Percentiles rank a stretch among this genome's conserved stretches.
Conservation (phyloP, 1,140 invertebrate genomes). For the Zophobas morio region DNA sequence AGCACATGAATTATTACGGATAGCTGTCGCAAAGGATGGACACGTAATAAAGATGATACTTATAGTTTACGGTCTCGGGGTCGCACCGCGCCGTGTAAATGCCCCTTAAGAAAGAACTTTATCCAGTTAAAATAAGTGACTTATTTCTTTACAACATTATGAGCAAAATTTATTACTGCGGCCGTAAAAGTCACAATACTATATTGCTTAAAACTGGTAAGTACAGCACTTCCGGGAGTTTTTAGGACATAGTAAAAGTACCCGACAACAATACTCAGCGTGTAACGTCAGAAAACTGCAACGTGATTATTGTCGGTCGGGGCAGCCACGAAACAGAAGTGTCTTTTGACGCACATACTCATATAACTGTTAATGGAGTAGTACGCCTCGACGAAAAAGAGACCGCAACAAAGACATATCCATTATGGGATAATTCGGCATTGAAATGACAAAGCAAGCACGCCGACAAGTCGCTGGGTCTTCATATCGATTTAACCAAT, state of each 20-base stretch:
- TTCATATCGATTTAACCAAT: slow-evolving; percentile 17
- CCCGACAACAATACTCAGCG: slow-evolving; percentile 12
- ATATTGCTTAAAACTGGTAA: slow-evolving; percentile 4
- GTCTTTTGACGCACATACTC: slow-evolving; percentile 11
- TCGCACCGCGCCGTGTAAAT: too few species aligned
- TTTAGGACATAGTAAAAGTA: neutral
- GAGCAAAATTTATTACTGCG: neutral
- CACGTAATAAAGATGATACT: too few species aligned
- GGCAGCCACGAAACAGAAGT: slow-evolving; percentile 6
- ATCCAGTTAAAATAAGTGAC: too few species aligned
- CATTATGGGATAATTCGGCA: slow-evolving; percentile 20
- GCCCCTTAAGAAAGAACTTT: too few species aligned
- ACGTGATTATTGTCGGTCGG: slow-evolving; percentile 20
- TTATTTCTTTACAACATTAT: neutral
- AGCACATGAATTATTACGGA: too few species aligned
- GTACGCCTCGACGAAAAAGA: neutral
- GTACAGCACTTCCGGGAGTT: slow-evolving; percentile 10
- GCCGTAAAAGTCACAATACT: neutral
- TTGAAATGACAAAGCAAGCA: slow-evolving; percentile 29
- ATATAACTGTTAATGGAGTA: slow-evolving; percentile 15
- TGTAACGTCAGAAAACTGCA: slow-evolving; percentile 24
- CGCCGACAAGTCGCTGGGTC: slow-evolving; percentile 6
- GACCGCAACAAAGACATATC: neutral
- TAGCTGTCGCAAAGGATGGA: too few species aligned
- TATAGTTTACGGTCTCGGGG: too few species aligned